Evolutionary conservation across 2,888 invertebrate genomes (phyloP), one percentile per base, ranked within the genome.

Genomic region (Platycheirus albimanus): DNA sequence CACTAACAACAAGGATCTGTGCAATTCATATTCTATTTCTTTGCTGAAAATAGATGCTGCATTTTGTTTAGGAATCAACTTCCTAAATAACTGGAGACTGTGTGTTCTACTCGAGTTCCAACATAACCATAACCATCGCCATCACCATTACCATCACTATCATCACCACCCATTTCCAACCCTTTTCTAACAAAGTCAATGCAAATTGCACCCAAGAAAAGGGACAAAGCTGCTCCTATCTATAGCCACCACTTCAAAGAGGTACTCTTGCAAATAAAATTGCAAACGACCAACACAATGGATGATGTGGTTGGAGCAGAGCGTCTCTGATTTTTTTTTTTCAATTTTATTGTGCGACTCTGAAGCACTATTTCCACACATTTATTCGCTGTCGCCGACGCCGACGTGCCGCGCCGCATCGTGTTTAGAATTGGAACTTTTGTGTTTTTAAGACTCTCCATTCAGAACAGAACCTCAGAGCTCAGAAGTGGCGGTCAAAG

Each of bases 171-270:
- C n/a, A n/a, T n/a, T n/a, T n/a, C 38, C 33, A 30, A 28, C 28
- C 20, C 11, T 28, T 3, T 13, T 7, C 38, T 13, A 13, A 41
- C n/a, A 13, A 8, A 41, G 38, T 41, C 13, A 13, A 41, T 41
- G 38, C 6, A 49, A 36, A 11, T 17, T 38, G 11, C 11, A 51
- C 24, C 49, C 28, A 24, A 51, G 13, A 30, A 56, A 54, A 63
- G 49, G 70, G 49, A 61, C 64, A 71, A 77, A 36, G 54, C 30
- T 24, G 41, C 58, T 56, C 54, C 38, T 38, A n/a, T n/a, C n/a
- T n/a, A n/a, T n/a, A n/a, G 41, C 58, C 56, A 64, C 77, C 56
- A 77, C 77, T 70, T 77, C 38, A 71, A 70, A 77, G 63, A 13
- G 49, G 45, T 64, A 54, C 45, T 28, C 28, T 45, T 45, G n/a